Evolutionary conservation across 2,797 vertebrate species (phyloP), one percentile per base, ranked within the genome.

Genomic region (Melopsittacus undulatus): DNA sequence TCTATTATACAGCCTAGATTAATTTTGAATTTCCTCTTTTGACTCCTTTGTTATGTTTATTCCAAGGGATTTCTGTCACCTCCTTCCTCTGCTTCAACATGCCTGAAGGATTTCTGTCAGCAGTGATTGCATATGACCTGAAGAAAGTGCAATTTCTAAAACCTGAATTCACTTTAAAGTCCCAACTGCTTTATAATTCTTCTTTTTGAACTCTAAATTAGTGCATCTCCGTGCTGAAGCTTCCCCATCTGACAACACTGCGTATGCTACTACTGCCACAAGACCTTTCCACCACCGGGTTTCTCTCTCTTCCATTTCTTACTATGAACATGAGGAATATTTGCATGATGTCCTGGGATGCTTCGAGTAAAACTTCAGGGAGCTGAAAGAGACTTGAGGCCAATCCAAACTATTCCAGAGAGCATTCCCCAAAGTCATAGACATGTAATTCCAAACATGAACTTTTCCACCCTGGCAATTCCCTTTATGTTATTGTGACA

Each of bases 31-130:
- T 85, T 86, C 83, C 64, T 72, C 46, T 75, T 82, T 82, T 87
- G 56, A 64, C 56, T 94, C 56, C 80, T 90, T 95, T 91, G 87
- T 90, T 96, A 69, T 86, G 82, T 88, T 94, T 88, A 61, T 95
- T 96, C 89, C 73, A 90, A 91, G 89, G 63, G 85, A 77, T 88
- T 94, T 95, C 80, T 79, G 70, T 76, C 87, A 32, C 83, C 29
- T 90, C n/a, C 63, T 17, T 84, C 79, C 77, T 74, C 22, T 18
- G 26, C 67, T 90, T 90, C 77, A 83, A 7, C 1, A 15, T 73
- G 62, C 51, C 76, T 61, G 74, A 81, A 86, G 76, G 83, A 29
- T 56, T 91, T 94, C 66, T 83, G 42, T 73, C 69, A 19, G 69
- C 29, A 92, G 20, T 63, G 87, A 88, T 90, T 86, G 51, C 11